A percentile compares a stretch with the other conserved stretches of the same genome.
These are phyloP conservation scores for Monochamus saltuarius DNA, from an alignment of 1,140 invertebrate species.

Conservation along the genomic window DNA sequence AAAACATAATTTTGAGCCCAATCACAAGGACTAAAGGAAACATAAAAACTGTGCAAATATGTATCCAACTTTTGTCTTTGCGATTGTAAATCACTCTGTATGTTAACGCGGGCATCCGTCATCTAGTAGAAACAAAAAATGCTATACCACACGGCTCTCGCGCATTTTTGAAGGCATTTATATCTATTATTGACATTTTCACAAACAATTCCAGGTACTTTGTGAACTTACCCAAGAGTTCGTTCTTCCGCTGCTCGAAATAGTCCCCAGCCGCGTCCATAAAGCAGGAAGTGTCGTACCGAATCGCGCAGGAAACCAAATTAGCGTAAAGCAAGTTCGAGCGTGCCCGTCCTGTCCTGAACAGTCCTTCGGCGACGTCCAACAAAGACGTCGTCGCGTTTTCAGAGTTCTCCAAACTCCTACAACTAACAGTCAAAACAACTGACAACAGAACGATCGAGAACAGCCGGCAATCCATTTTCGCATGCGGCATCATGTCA, in stretches of 20 bases:
- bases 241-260: conserved; percentile 4
- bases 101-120: too few species aligned
- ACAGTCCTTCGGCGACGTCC: not conserved
- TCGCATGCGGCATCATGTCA: not conserved
- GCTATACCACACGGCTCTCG: too few species aligned
- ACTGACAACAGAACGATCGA: conserved; percentile 6
- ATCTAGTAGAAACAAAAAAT: too few species aligned
- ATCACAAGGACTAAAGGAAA: too few species aligned
- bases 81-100: too few species aligned
- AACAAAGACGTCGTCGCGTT: not conserved
- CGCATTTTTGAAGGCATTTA: too few species aligned
- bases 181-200: too few species aligned
- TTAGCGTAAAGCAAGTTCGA: not conserved
- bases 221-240: conserved; percentile 12
- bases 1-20: too few species aligned
- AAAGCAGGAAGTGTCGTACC: conserved; percentile 15
- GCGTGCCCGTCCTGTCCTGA: not conserved
- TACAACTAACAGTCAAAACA: conserved; percentile 3
- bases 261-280: conserved; percentile 10
- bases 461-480: conserved; percentile 5
- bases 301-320: conserved; percentile 11
- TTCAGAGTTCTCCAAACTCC: not conserved
- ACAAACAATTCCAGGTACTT: not conserved
- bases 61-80: too few species aligned
- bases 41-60: too few species aligned